phyloP scores from a whole-genome alignment of 2,113 vertebrate genomes.

The Epinephelus cyanopodus region DNA sequence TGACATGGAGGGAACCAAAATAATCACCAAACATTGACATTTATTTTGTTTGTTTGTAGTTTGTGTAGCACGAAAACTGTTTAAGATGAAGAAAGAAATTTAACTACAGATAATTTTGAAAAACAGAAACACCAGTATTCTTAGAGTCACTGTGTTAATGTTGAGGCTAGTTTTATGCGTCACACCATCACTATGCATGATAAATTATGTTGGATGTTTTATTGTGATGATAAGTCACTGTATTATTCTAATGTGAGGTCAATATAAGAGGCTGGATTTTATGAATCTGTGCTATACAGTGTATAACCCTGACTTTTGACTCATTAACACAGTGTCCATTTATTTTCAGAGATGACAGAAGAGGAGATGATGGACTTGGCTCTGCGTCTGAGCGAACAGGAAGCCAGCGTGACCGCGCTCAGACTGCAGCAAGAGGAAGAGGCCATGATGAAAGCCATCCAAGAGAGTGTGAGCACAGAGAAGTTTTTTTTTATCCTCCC shows the following conservation, averaged over 20 bases:
- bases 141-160: not conserved
- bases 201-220: not conserved
- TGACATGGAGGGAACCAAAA: not conserved
- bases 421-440: slow-evolving; percentile 88
- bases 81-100: not conserved
- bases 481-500: not conserved
- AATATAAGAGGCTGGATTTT: no score
- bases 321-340: not conserved
- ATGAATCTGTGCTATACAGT: not conserved
- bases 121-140: not conserved
- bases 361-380: slow-evolving; percentile 95
- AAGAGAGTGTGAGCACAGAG: slow-evolving; percentile 89
- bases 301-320: not conserved
- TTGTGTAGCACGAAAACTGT: not conserved
- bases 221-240: not conserved
- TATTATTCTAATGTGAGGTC: not conserved
- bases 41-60: not conserved
- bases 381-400: slow-evolving; percentile 92
- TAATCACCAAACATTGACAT: not conserved
- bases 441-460: slow-evolving; percentile 91
- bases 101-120: not conserved
- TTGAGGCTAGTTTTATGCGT: not conserved
- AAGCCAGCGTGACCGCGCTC: slow-evolving; percentile 86
- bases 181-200: not conserved
- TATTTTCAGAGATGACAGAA: slow-evolving; percentile 92